Conservation (phyloP, 2,797 vertebrate genomes). For the Brotula barbata region DNA sequence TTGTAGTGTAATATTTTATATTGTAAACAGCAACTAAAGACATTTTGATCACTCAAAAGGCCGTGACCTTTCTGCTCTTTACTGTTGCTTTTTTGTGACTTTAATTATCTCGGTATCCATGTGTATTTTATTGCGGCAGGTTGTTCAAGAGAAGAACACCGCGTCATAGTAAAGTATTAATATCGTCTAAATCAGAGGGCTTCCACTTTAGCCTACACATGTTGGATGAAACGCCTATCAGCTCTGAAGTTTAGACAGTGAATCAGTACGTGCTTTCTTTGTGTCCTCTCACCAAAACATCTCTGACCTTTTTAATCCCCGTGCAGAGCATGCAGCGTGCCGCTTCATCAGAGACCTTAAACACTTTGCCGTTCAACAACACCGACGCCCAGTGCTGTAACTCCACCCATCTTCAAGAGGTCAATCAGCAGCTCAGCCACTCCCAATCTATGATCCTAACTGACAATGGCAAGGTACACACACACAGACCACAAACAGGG, state of each 20-base stretch:
- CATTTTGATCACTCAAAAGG: neutral
- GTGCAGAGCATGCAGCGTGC: constrained; percentile 75
- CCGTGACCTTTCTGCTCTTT: constrained; percentile 10
- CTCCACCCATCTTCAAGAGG: constrained; percentile 39
- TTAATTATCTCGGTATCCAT: neutral
- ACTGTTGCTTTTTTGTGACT: constrained; percentile 28
- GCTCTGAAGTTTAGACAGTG: neutral
- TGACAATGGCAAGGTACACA: constrained; percentile 75
- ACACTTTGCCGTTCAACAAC: constrained; percentile 39
- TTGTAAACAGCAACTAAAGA: constrained; percentile 5
- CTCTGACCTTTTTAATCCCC: constrained; percentile 13
- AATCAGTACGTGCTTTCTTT: constrained; percentile 20
- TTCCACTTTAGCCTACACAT: neutral
- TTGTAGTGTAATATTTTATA: neutral
- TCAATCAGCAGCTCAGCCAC: constrained; percentile 65
- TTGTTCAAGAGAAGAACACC: too few species aligned
- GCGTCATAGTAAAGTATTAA: constrained; percentile 3
- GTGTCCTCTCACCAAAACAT: constrained; percentile 18
- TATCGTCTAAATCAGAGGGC: neutral
- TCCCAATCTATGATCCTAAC: constrained; percentile 79
- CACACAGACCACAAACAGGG: constrained; percentile 8
- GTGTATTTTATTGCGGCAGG: constrained; percentile 8
- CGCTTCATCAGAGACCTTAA: constrained; percentile 73
- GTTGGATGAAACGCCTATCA: too few species aligned
- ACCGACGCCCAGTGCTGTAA: constrained; percentile 36